Percentiles rank a stretch among this genome's conserved stretches.
Conservation (phyloP, 2,113 vertebrate genomes). For the Chelonoidis abingdonii region DNA sequence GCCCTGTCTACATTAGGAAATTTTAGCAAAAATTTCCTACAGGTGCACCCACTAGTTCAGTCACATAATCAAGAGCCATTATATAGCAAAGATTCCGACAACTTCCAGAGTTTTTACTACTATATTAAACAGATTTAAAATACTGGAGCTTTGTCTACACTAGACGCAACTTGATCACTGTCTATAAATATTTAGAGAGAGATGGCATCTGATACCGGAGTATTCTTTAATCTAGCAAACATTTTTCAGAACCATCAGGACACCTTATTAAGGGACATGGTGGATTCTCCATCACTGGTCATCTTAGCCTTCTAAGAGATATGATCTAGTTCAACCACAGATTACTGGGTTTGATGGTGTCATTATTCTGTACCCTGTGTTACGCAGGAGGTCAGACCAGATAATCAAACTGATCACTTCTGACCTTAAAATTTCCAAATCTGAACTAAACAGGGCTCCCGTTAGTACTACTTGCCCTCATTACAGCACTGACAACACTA, state of each 20-base stretch:
- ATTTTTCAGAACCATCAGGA: background rate
- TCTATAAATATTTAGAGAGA: background rate
- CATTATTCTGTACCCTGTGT: background rate
- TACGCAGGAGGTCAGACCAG: background rate
- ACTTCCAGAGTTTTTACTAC: too few relatives aligned
- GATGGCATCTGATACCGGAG: background rate
- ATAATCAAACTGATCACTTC: background rate
- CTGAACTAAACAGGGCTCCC: background rate
- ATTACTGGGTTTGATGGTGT: background rate
- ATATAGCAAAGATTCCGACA: too few relatives aligned
- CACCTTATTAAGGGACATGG: background rate
- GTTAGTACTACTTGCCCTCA: background rate
- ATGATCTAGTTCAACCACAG: background rate
- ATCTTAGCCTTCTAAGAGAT: background rate
- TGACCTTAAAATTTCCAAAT: too few relatives aligned
- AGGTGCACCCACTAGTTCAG: too few relatives aligned
- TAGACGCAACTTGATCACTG: background rate
- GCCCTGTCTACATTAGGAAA: too few relatives aligned
- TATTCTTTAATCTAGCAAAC: background rate
- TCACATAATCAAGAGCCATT: too few relatives aligned
- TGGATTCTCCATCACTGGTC: background rate
- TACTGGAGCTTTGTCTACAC: background rate
- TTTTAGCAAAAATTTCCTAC: too few relatives aligned
- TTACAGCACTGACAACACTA: too few relatives aligned
- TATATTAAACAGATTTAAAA: background rate